Evolutionary conservation across 2,888 invertebrate genomes (phyloP), one percentile per base, ranked within the genome.

Genomic region (Drosophila neotestacea): DNA sequence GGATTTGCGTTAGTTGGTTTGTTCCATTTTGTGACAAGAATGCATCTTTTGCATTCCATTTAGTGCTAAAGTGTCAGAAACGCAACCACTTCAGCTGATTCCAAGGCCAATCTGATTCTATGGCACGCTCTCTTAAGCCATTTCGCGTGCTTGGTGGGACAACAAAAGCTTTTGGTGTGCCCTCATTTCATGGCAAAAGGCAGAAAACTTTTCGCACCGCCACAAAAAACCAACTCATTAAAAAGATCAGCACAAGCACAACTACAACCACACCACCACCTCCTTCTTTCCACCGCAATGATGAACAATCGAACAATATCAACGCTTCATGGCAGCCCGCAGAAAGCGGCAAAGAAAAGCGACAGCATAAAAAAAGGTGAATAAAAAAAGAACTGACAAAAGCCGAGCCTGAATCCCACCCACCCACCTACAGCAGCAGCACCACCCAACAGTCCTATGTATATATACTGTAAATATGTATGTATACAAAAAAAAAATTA

Each of bases 271-370:
- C 36, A 13, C 16, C 10, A 0, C 27, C 28, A 16, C 60, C 7
- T 16, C n/a, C 47, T 16, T 50, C 34, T 48, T 6, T 44, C 27
- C 65, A 48, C 39, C 47, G 48, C 60, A 54, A 50, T 66, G 51
- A 51, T 60, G 86, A 88, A 88, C 86, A 84, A 86, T 84, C 83
- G 83, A 84, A 84, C 83, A 84, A 84, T 88, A 88, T 84, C 84
- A 86, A 86, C 86, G 88, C 79, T 66, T 70, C 76, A 64, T 61
- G 82, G 85, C 70, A 70, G 79, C 62, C 73, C 82, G 41, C 70
- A 79, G 70, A 61, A 63, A 10, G 44, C 9, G 75, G 44, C 38
- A 42, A 42, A 47, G 42, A 44, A 55, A 58, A 47, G 36, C 38
- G 46, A 34, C n/a, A 46, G 36, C 30, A 27, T 61, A 61, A 65